These are phyloP conservation scores for Dasyurus viverrinus DNA, from an alignment of 2,113 vertebrate species.

Conservation along the genomic window DNA sequence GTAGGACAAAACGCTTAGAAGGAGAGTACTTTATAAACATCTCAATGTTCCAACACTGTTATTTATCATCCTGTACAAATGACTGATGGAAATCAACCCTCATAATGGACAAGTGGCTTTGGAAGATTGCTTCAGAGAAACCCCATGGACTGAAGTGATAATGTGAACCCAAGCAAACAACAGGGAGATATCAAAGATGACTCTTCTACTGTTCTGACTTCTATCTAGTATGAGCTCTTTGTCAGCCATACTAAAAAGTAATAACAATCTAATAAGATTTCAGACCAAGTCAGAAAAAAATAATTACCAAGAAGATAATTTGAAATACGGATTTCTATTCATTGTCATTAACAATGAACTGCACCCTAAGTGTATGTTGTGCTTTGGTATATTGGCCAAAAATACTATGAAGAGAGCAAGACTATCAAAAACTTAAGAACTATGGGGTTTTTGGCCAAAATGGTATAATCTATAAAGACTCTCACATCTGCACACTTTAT, in stretches of 20 bases:
- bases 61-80: not conserved
- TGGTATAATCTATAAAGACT: not conserved
- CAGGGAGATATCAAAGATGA: too few relatives aligned
- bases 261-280: not conserved
- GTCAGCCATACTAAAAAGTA: not conserved
- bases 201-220: not conserved
- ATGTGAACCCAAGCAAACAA: too few relatives aligned
- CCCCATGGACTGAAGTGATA: not conserved
- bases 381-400: not conserved
- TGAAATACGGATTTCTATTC: not conserved
- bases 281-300: not conserved
- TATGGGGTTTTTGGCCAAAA: not conserved
- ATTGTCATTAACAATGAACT: not conserved
- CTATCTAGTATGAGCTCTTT: not conserved
- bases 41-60: not conserved
- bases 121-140: not conserved
- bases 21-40: not conserved
- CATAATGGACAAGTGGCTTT: not conserved
- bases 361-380: not conserved
- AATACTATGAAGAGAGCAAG: not conserved
- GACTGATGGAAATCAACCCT: not conserved
- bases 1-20: not conserved
- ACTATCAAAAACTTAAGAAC: not conserved
- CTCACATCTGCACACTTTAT: not conserved
- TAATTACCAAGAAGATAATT: not conserved